Evolutionary conservation across 2,797 vertebrate genomes (phyloP).

Genomic region (Pterois miles): DNA sequence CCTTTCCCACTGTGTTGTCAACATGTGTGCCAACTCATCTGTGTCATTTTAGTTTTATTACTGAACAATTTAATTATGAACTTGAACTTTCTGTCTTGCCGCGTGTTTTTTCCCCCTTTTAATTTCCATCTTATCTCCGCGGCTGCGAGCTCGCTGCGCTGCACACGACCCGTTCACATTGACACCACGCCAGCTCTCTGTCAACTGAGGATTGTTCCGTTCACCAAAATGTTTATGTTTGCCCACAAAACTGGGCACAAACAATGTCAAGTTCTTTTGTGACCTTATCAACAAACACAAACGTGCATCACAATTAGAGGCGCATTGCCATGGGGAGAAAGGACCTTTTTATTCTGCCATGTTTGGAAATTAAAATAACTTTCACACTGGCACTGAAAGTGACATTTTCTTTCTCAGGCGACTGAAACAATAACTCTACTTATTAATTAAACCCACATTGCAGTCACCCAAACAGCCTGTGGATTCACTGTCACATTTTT

Average conservation of each 20-base stretch:
- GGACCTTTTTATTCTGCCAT: conserved; percentile 11
- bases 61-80: conserved; percentile 24
- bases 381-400: conserved; percentile 28
- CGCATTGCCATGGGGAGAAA: conserved; percentile 19
- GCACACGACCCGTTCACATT: neutral
- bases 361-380: conserved; percentile 50
- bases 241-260: conserved; percentile 52
- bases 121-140: conserved; percentile 42
- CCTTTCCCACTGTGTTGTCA: neutral
- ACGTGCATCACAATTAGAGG: conserved; percentile 47
- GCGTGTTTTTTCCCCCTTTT: conserved; percentile 13
- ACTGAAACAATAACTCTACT: neutral
- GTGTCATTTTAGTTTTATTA: conserved; percentile 21
- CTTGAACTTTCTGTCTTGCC: neutral
- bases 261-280: conserved; percentile 44
- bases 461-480: conserved; percentile 2
- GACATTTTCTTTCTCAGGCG: conserved; percentile 17
- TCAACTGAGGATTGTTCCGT: conserved; percentile 37
- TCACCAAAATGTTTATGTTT: conserved; percentile 56
- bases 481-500: neutral
- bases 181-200: neutral
- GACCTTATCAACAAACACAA: conserved; percentile 57
- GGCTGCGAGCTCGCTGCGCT: neutral
- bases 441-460: conserved; percentile 11
- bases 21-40: neutral